Evolutionary conservation across 2,888 invertebrate genomes (phyloP).

Genomic region (Tachystola acroxantha): DNA sequence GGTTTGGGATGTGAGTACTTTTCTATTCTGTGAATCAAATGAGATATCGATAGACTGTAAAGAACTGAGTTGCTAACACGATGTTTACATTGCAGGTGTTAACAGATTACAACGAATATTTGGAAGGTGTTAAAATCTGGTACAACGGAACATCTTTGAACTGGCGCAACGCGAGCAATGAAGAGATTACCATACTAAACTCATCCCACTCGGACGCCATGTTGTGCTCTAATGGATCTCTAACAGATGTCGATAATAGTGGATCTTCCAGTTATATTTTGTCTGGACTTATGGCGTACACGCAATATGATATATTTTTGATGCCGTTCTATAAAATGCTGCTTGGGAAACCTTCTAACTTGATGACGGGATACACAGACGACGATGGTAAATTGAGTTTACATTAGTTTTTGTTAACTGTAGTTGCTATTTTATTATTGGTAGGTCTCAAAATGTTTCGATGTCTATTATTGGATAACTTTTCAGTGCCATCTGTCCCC

Average conservation of each 20-base stretch:
- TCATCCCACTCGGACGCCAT: constrained; percentile 40
- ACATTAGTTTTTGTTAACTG: too few species aligned
- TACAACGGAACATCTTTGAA: constrained; percentile 67
- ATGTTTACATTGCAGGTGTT: constrained; percentile 49
- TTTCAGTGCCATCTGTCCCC: constrained; percentile 86
- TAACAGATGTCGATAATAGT: constrained; percentile 83
- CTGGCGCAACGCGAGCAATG: constrained; percentile 59
- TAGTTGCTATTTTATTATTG: too few species aligned
- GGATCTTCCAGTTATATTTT: constrained; percentile 85
- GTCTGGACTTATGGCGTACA: constrained; percentile 88
- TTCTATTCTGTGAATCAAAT: constrained; percentile 47
- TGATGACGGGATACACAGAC: constrained; percentile 88
- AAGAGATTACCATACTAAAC: constrained; percentile 46
- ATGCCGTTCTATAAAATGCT: constrained; percentile 92
- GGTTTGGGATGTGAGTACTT: constrained; percentile 90
- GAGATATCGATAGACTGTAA: not conserved
- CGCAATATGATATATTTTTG: constrained; percentile 94
- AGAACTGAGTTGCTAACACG: not conserved
- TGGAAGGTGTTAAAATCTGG: constrained; percentile 85
- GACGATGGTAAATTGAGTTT: constrained; percentile 83
- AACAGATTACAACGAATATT: constrained; percentile 74
- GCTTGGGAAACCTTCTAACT: constrained; percentile 95
- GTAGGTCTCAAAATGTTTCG: not conserved
- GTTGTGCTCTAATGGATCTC: constrained; percentile 78
- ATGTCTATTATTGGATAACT: constrained; percentile 35